Conservation (phyloP, 2,797 vertebrate species). For the Poliocrania exsul region DNA sequence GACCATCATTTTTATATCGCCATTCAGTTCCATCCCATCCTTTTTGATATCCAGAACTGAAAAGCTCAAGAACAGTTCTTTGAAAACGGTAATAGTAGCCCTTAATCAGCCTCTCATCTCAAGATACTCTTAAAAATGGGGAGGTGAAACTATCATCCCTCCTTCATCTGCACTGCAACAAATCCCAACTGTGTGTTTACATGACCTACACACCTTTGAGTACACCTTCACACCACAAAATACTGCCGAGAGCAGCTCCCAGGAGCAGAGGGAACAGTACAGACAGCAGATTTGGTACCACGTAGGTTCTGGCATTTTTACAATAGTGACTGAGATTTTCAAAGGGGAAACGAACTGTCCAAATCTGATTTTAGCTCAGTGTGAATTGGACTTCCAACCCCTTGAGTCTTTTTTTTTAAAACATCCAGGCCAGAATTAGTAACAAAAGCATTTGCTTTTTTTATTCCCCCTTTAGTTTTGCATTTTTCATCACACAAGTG, state of each 20-base stretch:
- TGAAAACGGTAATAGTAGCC: not conserved
- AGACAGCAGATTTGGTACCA: not conserved
- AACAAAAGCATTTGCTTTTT: not conserved
- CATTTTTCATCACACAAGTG: not conserved
- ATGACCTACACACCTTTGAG: not conserved
- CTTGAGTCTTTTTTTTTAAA: not conserved
- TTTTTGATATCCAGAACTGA: not conserved
- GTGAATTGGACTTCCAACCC: not conserved
- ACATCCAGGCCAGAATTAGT: not conserved
- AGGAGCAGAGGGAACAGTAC: not conserved
- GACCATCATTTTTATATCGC: not conserved
- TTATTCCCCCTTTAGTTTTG: not conserved
- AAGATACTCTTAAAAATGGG: not conserved
- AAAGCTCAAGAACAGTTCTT: not conserved
- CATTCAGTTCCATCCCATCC: not conserved
- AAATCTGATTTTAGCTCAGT: not conserved
- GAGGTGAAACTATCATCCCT: not conserved
- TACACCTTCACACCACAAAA: not conserved
- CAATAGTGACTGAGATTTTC: not conserved
- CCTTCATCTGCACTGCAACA: not conserved
- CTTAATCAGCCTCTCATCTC: not conserved
- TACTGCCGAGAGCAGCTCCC: not conserved
- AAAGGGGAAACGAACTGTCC: not conserved
- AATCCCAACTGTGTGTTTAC: accelerated
- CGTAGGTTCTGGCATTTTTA: not conserved